Evolutionary conservation across 2,888 invertebrate genomes (phyloP), one percentile per base, ranked within the genome.

Genomic region (Cosmia pyralina): DNA sequence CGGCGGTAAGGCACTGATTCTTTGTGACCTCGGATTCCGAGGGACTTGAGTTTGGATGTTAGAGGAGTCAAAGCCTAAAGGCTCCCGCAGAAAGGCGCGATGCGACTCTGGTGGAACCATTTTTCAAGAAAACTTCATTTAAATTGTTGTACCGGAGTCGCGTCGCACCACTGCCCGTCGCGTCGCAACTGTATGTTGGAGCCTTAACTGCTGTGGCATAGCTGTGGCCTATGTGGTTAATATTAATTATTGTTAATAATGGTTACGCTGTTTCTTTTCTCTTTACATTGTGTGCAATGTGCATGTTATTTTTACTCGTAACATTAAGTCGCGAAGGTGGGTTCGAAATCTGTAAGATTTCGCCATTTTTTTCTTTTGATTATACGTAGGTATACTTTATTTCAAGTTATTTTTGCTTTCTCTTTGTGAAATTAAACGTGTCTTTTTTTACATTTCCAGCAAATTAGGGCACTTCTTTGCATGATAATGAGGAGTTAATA

Each of bases 241-340:
- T n/a, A n/a, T n/a, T n/a, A n/a, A n/a, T n/a, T n/a, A n/a, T n/a
- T n/a, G n/a, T 55, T 46, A 17, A 11, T 69, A 22, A 41, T 57
- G 41, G 22, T 57, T 19, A 1, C 13, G 48, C 13, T 7, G 48
- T 50, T 57, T 19, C 1, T 48, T 55, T 58, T n/a, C 1, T 68
- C 5, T 75, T 22, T 17, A 46, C 11, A 44, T 15, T 69, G 17
- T 22, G 6, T 59, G n/a, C n/a, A 44, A 50, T 44, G 8, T 52
- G 69, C 52, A 77, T 75, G 77, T 52, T 68, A 46, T 48, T 38
- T 72, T 48, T 46, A 70, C 8, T 38, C 2, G 55, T 28, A 19
- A 22, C 17, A 4, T 70, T 19, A 34, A 44, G 8, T 62, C 15
- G 15, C 7, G 34, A 50, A 41, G 22, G 4, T 11, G 17, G 13